Base-by-base conservation (phyloP, 2,113 vertebrate genomes). In the Anarrhichthys ocellatus region DNA sequence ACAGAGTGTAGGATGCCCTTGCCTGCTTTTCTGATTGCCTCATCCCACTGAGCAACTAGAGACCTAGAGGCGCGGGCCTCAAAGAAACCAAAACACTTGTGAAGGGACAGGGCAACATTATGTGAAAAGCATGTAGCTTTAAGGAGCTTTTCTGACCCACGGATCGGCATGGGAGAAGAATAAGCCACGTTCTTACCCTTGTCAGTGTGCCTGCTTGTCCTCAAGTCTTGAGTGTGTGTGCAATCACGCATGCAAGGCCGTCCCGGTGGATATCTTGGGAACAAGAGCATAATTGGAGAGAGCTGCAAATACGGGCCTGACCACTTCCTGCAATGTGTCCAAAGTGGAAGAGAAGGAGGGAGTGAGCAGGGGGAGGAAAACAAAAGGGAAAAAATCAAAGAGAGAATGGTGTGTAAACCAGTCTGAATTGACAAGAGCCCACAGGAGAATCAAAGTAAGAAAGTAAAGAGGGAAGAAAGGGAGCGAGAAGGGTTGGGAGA, bases 271-370 rank as follows among this genome's bases (percentile, higher is more conserved):
- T 73, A 29, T 79, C 65, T 66, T 0, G 18, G 63, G 69, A 83
- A 68, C 52, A 38, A 89, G 56, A 82, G 81, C 58, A 69, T 88
- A 88, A 91, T 90, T 87, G 78, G 88, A 80, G 84, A 80, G 76
- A 84, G 83, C 78, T 59, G 29, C 75, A 29, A 50, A 64, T 48
- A 69, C 72, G 42, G 63, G 61, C 79, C 82, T 86, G 87, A 86
- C 86, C 84, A 76, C 83, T 83, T 86, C 80, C 67, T 65, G 83
- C 58, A 68, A 68, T 70, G 20, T 77, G 74, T 80, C 63, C 71
- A 70, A 50, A n/a, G 44, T 59, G 67, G 48, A 87, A 34, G 73
- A 46, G 54, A 50, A 71, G 70, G 75, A 56, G 32, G 32, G 63
- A 73, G 42, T 8, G 80, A 79, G 40, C 22, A 29, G 27, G 34